A percentile compares a stretch with the other conserved stretches of the same genome.
phyloP scores from a whole-genome alignment of 2,888 invertebrate species.

The Leptopilina myrica region DNA sequence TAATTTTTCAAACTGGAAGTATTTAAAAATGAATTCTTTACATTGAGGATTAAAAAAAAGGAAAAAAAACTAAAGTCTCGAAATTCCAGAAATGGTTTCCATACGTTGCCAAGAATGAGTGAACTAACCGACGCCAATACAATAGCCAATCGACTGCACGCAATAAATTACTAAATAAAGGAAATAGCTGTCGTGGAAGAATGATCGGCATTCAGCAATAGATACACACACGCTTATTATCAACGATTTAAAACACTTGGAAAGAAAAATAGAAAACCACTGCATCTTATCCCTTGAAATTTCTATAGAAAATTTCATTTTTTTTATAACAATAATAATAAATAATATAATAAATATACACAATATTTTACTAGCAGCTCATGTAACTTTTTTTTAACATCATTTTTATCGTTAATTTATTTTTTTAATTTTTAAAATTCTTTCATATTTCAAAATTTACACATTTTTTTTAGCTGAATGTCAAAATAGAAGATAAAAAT shows the following conservation, averaged over 20 bases:
- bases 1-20: not conserved
- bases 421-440: too few species aligned
- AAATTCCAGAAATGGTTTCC: conserved; percentile 1
- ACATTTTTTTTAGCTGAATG: too few species aligned
- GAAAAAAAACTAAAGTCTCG: not conserved
- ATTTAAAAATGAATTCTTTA: not conserved
- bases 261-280: not conserved
- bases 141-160: conserved; percentile 33
- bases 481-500: too few species aligned
- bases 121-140: conserved; percentile 19
- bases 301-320: too few species aligned
- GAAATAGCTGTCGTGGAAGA: conserved; percentile 31
- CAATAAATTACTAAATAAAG: conserved; percentile 34
- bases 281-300: not conserved
- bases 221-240: not conserved
- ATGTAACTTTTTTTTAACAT: too few species aligned
- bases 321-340: too few species aligned
- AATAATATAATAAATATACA: too few species aligned
- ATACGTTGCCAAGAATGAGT: conserved; percentile 29
- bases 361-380: too few species aligned
- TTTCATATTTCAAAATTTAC: too few species aligned
- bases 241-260: not conserved
- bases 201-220: conserved; percentile 20
- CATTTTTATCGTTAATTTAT: too few species aligned
- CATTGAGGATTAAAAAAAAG: not conserved